Evolutionary conservation across 2,888 invertebrate genomes (phyloP).

Genomic region (Eupithecia tripunctaria): DNA sequence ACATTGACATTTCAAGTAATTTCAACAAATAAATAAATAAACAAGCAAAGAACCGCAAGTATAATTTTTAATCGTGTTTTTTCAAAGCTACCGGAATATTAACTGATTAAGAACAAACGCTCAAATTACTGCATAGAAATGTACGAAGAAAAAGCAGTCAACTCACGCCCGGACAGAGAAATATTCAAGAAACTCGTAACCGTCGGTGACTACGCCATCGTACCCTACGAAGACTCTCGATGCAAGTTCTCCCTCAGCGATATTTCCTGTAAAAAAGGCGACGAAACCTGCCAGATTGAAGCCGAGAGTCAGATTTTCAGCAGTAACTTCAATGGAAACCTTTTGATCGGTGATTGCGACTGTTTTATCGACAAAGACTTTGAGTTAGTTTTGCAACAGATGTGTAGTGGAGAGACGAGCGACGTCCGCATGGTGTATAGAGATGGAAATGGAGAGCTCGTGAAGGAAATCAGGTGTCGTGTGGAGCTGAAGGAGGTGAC

Average conservation of each 20-base stretch:
- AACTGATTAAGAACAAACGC: not conserved
- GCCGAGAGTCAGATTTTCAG: conserved; percentile 67
- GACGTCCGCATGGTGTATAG: conserved; percentile 67
- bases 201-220: conserved; percentile 71
- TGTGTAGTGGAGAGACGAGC: conserved; percentile 80
- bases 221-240: conserved; percentile 76
- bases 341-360: conserved; percentile 79
- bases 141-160: conserved; percentile 62
- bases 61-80: not conserved
- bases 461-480: conserved; percentile 69
- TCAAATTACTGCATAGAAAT: conserved; percentile 49
- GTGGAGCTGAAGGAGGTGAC: conserved; percentile 73
- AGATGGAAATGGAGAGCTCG: conserved; percentile 57
- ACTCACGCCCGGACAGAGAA: conserved; percentile 67
- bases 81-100: not conserved
- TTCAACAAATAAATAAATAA: not conserved
- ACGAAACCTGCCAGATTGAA: conserved; percentile 63
- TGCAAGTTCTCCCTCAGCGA: conserved; percentile 70
- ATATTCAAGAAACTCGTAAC: conserved; percentile 67
- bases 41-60: too few relatives aligned
- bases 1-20: not conserved
- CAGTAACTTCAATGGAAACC: conserved; percentile 69
- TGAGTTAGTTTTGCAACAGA: conserved; percentile 81
- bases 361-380: conserved; percentile 80
- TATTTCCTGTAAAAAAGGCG: conserved; percentile 59